Conservation (phyloP, 2,113 vertebrate species). For the Oreocharis arfaki region DNA sequence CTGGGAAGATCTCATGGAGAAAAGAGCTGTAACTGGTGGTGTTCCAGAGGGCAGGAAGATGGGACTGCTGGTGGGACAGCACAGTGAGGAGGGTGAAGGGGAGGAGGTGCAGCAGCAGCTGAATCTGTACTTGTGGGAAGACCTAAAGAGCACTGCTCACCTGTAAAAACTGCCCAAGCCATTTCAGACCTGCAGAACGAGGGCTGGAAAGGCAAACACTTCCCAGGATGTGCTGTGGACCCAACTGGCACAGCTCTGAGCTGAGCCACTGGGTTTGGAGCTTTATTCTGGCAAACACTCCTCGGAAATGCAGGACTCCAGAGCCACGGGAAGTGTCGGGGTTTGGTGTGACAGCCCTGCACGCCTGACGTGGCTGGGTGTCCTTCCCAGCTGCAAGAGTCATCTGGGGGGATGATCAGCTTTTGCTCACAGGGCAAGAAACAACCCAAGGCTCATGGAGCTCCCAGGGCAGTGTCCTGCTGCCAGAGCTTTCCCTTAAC, state of each 20-base stretch:
- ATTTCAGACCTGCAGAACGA: neutral
- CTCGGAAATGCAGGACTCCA: neutral
- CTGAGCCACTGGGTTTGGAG: neutral
- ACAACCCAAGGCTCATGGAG: neutral
- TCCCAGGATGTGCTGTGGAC: neutral
- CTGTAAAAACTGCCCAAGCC: neutral
- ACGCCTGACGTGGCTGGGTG: neutral
- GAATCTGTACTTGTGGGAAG: neutral
- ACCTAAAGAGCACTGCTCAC: neutral
- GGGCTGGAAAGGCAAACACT: neutral
- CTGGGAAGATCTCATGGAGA: neutral
- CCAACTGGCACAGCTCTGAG: neutral
- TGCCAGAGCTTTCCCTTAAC: neutral
- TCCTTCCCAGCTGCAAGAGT: neutral
- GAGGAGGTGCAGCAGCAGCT: neutral
- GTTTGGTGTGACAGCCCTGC: neutral
- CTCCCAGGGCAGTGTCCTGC: neutral
- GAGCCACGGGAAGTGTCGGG: neutral
- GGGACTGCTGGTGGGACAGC: neutral
- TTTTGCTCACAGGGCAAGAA: neutral
- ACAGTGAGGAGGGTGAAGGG: neutral
- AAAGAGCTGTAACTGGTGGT: neutral
- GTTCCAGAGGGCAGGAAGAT: neutral
- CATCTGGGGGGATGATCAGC: neutral
- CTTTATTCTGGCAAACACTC: neutral